A percentile compares a stretch with the other conserved stretches of the same genome.
phyloP scores from a whole-genome alignment of 1,140 invertebrate species.

The Melanaphis sacchari region DNA sequence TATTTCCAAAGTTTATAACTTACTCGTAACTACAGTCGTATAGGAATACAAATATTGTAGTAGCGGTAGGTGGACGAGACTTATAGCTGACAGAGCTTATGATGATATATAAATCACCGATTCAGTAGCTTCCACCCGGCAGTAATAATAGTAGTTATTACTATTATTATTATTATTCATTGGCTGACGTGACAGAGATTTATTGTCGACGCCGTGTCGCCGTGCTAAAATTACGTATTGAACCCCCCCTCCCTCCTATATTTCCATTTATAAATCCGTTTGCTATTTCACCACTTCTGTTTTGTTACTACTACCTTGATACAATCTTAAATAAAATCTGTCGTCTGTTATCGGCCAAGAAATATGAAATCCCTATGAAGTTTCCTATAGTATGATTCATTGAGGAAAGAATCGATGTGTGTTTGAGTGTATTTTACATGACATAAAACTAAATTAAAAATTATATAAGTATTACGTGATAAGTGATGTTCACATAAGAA shows the following conservation, averaged over 20 bases:
- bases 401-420: not conserved
- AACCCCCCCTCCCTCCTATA: not conserved
- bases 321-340: not conserved
- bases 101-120: conserved; percentile 32
- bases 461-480: no score
- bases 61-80: not conserved
- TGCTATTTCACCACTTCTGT: not conserved
- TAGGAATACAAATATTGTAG: not conserved
- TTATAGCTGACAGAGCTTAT: conserved; percentile 11
- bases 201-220: conserved; percentile 16
- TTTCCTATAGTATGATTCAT: not conserved
- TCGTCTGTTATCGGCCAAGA: not conserved
- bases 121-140: not conserved
- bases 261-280: not conserved
- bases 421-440: no score
- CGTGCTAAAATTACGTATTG: not conserved
- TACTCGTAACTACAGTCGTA: not conserved
- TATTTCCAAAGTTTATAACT: not conserved
- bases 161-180: conserved; percentile 25
- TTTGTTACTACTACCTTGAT: not conserved
- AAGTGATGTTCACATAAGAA: not conserved
- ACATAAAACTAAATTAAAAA: no score
- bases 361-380: not conserved
- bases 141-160: conserved; percentile 11
- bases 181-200: conserved; percentile 36